Conservation (phyloP, 2,113 vertebrate genomes). For the Myiozetetes cayanensis region DNA sequence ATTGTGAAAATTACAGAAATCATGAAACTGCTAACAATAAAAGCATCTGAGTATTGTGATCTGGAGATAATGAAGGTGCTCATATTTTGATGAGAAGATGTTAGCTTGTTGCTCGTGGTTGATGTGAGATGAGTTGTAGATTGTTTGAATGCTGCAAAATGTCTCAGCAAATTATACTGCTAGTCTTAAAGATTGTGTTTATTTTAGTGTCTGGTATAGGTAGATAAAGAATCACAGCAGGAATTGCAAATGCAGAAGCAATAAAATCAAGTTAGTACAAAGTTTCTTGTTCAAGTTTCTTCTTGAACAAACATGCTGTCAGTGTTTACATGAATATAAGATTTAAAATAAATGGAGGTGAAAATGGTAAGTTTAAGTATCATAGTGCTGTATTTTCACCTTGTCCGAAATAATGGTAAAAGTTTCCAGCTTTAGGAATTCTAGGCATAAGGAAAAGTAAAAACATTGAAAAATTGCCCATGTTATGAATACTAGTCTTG, state of each 20-base stretch:
- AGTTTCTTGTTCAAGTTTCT: conserved; percentile 12
- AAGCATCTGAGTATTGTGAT: neutral
- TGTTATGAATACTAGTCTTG: conserved; percentile 62
- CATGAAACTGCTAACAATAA: no score
- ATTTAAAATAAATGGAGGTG: conserved; percentile 34
- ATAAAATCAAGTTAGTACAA: conserved; percentile 34
- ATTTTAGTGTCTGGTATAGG: neutral
- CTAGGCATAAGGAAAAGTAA: neutral
- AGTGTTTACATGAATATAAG: conserved; percentile 1
- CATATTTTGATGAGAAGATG: neutral
- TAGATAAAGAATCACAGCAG: neutral
- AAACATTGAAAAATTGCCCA: conserved; percentile 39
- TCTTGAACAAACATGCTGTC: conserved; percentile 11
- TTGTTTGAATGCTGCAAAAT: neutral
- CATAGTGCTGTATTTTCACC: neutral
- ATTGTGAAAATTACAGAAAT: no score
- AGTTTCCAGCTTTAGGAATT: conserved; percentile 2
- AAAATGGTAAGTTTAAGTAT: conserved; percentile 20
- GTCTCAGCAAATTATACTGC: neutral
- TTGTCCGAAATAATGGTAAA: conserved; percentile 41
- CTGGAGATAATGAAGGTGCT: neutral
- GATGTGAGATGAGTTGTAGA: neutral
- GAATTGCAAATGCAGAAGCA: conserved; percentile 7
- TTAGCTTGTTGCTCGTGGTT: neutral
- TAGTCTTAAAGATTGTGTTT: conserved; percentile 3